phyloP scores from a whole-genome alignment of 2,113 vertebrate species.

The Microcebus griseorufus region DNA sequence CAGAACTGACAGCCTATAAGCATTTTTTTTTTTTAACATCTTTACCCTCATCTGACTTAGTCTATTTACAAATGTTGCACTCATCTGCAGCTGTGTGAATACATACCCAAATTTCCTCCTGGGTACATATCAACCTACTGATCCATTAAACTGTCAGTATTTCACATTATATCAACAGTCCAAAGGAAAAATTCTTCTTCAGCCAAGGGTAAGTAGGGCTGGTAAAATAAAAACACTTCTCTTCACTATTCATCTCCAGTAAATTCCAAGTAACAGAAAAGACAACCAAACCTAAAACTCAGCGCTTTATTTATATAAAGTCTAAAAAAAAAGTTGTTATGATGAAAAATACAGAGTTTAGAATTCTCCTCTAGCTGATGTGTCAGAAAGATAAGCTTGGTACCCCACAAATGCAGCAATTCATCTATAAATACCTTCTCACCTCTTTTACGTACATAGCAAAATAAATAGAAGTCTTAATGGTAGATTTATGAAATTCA shows the following conservation, averaged over 20 bases:
- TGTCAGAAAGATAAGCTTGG: background rate
- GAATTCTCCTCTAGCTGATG: background rate
- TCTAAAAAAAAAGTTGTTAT: background rate
- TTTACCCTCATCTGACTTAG: slow-evolving; percentile 47
- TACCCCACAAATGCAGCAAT: background rate
- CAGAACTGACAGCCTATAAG: background rate
- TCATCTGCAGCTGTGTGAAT: slow-evolving; percentile 12
- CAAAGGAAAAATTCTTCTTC: slow-evolving; percentile 49
- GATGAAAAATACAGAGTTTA: background rate
- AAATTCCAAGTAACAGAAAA: slow-evolving; percentile 14
- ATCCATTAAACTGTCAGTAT: slow-evolving; percentile 53
- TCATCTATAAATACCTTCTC: slow-evolving; percentile 4
- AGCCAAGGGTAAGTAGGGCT: slow-evolving; percentile 35
- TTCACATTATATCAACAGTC: slow-evolving; percentile 54
- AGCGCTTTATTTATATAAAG: background rate
- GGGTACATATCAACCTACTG: slow-evolving; percentile 10
- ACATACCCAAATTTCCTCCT: slow-evolving; percentile 31
- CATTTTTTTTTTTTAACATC: background rate
- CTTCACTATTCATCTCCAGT: slow-evolving; percentile 23
- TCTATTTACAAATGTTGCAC: slow-evolving; percentile 26
- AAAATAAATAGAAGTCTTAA: background rate
- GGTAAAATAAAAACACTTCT: slow-evolving; percentile 56
- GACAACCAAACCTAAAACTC: slow-evolving; percentile 31
- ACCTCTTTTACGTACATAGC: background rate
- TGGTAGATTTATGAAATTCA: background rate